Conservation (phyloP, 1,140 invertebrate species). For the Brevipalpus yothersi region DNA sequence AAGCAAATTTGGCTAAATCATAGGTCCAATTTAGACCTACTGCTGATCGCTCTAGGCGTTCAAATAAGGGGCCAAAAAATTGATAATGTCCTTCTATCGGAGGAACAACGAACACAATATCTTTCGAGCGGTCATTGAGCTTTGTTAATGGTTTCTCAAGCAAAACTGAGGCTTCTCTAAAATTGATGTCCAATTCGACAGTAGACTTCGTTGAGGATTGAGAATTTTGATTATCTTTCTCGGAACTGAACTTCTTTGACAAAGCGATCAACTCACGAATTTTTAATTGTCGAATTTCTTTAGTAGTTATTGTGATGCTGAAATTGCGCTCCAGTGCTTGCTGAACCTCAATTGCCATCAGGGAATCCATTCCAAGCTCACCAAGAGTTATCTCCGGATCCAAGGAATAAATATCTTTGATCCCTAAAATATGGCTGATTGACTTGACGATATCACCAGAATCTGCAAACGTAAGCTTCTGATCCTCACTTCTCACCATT, state of each 20-base stretch:
- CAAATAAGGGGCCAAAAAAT: slow-evolving; percentile 36
- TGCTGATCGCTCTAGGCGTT: slow-evolving; percentile 17
- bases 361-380: slow-evolving; percentile 86
- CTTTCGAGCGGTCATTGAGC: neutral
- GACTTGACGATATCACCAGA: slow-evolving; percentile 21
- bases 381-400: slow-evolving; percentile 45
- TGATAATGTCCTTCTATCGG: slow-evolving; percentile 9
- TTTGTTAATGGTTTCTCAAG: neutral
- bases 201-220: neutral
- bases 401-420: slow-evolving; percentile 55
- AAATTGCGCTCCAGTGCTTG: slow-evolving; percentile 10
- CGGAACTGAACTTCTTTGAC: neutral
- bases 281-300: slow-evolving; percentile 8
- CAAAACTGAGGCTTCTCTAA: neutral
- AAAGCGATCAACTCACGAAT: neutral
- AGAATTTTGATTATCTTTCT: neutral
- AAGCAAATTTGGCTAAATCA: neutral
- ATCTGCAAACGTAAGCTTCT: slow-evolving; percentile 24
- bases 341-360: slow-evolving; percentile 93
- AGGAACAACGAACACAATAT: slow-evolving; percentile 3
- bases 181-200: neutral
- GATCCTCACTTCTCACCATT: slow-evolving; percentile 24
- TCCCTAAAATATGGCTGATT: slow-evolving; percentile 22
- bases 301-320: slow-evolving; percentile 2
- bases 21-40: slow-evolving; percentile 3